Evolutionary conservation across 2,888 invertebrate genomes (phyloP).

Genomic region (Tolmerus cingulatus): DNA sequence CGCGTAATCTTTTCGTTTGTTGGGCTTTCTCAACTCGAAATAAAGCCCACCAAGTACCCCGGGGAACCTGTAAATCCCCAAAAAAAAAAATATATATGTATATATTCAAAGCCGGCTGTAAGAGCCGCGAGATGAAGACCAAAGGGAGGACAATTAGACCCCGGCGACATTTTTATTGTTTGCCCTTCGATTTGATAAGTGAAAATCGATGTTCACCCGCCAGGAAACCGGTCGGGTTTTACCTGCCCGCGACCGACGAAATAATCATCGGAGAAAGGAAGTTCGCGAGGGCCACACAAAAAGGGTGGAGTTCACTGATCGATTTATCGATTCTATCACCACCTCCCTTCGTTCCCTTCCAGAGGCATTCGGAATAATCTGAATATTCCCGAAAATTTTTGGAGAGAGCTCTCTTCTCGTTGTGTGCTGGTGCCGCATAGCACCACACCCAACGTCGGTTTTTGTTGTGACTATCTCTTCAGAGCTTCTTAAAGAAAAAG

Average conservation of each 20-base stretch:
- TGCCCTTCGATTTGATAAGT: constrained; percentile 43
- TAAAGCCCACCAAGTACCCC: not conserved
- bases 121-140: not conserved
- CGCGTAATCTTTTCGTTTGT: not conserved
- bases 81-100: no score
- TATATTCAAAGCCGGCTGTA: not conserved
- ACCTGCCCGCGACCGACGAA: not conserved
- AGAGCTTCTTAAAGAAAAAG: not conserved
- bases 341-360: not conserved
- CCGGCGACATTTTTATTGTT: constrained; percentile 39
- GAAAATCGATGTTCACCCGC: constrained; percentile 38
- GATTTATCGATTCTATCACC: constrained; percentile 43
- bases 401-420: not conserved
- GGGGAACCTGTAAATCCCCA: not conserved
- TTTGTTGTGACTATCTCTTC: not conserved
- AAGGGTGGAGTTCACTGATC: constrained; percentile 45
- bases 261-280: not conserved
- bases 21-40: not conserved
- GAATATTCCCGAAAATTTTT: not conserved
- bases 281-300: not conserved
- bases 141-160: not conserved
- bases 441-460: constrained; percentile 28
- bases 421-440: not conserved
- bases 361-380: not conserved
- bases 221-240: constrained; percentile 11